A percentile compares a stretch with the other conserved stretches of the same genome.
phyloP scores from a whole-genome alignment of 2,113 vertebrate species.

The Pyrgilauda ruficollis region DNA sequence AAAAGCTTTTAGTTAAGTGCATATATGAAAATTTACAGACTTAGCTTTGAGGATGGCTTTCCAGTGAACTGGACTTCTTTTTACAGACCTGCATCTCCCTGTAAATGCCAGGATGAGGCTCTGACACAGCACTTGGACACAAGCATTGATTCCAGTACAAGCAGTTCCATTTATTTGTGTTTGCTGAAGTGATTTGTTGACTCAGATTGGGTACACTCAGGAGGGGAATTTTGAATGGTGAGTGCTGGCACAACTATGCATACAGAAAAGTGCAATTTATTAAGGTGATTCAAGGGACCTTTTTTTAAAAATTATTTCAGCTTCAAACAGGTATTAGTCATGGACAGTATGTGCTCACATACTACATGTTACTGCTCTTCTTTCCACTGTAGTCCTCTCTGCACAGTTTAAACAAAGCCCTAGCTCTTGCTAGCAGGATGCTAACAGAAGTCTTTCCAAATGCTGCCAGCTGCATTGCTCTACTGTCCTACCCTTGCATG shows the following conservation, averaged over 20 bases:
- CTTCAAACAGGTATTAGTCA: background rate
- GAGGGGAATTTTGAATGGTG: background rate
- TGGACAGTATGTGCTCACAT: background rate
- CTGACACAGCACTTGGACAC: background rate
- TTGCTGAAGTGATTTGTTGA: background rate
- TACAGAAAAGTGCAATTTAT: background rate
- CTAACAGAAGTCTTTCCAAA: background rate
- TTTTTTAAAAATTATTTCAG: background rate
- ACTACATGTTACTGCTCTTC: background rate
- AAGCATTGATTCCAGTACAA: background rate
- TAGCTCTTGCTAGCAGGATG: background rate
- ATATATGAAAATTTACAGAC: background rate
- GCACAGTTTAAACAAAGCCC: background rate
- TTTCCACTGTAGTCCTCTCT: background rate
- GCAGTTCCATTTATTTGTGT: background rate
- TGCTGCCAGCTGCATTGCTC: background rate
- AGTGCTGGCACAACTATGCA: background rate
- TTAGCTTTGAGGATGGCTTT: background rate
- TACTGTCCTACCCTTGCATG: background rate
- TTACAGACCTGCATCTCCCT: background rate
- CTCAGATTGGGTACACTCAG: background rate
- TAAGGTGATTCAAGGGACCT: background rate
- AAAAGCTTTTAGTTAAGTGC: background rate
- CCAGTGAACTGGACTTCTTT: background rate
- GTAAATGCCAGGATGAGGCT: background rate